These are phyloP conservation scores for Sebastes kiyomatsui DNA, from an alignment of 2,797 vertebrate species.

Conservation along the genomic window DNA sequence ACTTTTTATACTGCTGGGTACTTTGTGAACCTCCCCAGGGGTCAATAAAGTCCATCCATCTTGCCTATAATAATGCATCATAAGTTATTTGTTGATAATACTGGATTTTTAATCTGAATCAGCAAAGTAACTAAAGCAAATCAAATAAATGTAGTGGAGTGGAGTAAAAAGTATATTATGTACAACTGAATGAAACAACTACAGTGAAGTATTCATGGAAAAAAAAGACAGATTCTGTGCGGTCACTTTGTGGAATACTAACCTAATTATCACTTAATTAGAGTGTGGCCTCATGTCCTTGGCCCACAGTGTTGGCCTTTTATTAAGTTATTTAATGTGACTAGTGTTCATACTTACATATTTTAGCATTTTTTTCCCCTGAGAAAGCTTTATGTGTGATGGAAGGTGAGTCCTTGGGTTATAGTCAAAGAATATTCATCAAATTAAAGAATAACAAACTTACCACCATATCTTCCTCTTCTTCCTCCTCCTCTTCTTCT, in stretches of 20 bases:
- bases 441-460: conserved; percentile 9
- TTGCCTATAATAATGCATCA: not conserved
- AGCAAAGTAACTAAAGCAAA: not conserved
- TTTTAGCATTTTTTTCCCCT: not conserved
- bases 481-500: conserved; percentile 72
- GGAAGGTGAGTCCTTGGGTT: not conserved
- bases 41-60: not conserved
- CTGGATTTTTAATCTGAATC: not conserved
- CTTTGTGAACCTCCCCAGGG: not conserved
- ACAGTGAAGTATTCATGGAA: not conserved
- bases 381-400: not conserved
- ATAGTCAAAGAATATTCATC: not conserved
- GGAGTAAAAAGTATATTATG: not conserved
- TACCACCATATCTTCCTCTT: conserved; percentile 80
- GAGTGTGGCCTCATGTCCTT: not conserved
- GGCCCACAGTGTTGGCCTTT: too few relatives aligned
- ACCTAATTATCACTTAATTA: not conserved
- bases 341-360: too few relatives aligned
- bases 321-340: too few relatives aligned
- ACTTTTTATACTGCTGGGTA: not conserved
- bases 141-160: not conserved
- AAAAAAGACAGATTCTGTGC: not conserved
- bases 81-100: not conserved
- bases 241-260: not conserved
- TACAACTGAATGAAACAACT: not conserved